Percentiles rank a stretch among this genome's conserved stretches.
These are phyloP conservation scores for Platorchestia sp. DNA, from an alignment of 1,140 invertebrate genomes.

Conservation along the genomic window DNA sequence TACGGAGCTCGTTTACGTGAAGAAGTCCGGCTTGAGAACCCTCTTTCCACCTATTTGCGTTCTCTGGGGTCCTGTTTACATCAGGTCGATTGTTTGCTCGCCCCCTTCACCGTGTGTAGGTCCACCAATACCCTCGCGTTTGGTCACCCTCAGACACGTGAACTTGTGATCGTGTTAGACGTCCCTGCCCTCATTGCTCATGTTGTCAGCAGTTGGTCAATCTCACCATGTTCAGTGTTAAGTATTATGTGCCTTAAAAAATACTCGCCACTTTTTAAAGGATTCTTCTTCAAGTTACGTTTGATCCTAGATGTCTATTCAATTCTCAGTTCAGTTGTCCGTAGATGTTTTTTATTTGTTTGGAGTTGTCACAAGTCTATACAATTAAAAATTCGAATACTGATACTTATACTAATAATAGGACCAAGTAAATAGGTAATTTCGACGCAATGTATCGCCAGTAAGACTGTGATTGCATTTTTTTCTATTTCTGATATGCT, in stretches of 20 bases:
- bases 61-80: background rate
- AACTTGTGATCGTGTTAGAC: too few species aligned
- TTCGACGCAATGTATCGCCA: too few species aligned
- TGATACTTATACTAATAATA: too few species aligned
- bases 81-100: background rate
- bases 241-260: too few species aligned
- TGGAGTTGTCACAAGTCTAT: background rate
- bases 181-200: background rate
- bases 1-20: background rate
- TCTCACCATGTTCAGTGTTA: background rate
- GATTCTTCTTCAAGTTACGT: background rate
- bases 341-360: background rate
- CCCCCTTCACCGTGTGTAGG: background rate
- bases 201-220: background rate
- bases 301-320: background rate
- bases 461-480: too few species aligned
- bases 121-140: background rate
- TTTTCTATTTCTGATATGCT: too few species aligned
- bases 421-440: too few species aligned
- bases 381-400: too few species aligned
- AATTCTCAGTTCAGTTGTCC: background rate
- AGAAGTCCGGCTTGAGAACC: background rate
- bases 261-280: background rate
- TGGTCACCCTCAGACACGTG: background rate
- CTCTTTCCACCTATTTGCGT: background rate